Evolutionary conservation across 2,797 vertebrate species (phyloP), one percentile per base, ranked within the genome.

Genomic region (Lepus townsendii): DNA sequence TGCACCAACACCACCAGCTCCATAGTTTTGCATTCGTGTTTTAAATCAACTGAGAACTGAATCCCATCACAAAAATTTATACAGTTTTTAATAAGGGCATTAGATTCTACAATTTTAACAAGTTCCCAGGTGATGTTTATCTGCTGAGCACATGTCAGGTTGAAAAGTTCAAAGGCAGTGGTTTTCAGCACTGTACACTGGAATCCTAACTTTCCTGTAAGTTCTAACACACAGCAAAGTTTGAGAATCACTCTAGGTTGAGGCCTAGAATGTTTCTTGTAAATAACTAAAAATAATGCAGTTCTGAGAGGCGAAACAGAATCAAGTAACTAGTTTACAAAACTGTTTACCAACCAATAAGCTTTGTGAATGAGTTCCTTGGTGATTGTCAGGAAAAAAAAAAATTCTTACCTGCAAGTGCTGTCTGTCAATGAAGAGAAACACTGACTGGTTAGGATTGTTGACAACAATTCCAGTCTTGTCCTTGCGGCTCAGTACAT

Each of bases 401-500:
- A 90, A 86, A 57, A n/a, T 7, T 63, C 38, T 97, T 98, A 99
- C 99, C 99, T 99, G 99, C 98, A 99, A 99, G 99, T 99, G 99
- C 98, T 99, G 99, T 99, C 99, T 99, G 98, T 99, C 99, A 99
- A 99, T 99, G 97, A 99, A 99, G 98, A 99, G 99, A 99, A 99
- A 99, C 98, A 99, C 99, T 97, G 99, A 99, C 99, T 99, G 99
- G 98, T 98, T 99, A 97, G 99, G 99, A 98, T 99, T 99, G 99
- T 99, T 99, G 99, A 99, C 98, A 97, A 99, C 99, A 99, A 99
- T 99, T 98, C 99, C 99, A 99, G 99, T 99, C 99, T 99, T 99
- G 98, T 99, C 99, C 98, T 99, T 99, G 97, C 99, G 99, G 98
- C 99, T 99, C 98, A 99, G 98, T 98, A 99, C 99, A 91, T 99